These are phyloP conservation scores for Urocyon cinereoargenteus DNA, from an alignment of 2,797 vertebrate species.

Conservation along the genomic window DNA sequence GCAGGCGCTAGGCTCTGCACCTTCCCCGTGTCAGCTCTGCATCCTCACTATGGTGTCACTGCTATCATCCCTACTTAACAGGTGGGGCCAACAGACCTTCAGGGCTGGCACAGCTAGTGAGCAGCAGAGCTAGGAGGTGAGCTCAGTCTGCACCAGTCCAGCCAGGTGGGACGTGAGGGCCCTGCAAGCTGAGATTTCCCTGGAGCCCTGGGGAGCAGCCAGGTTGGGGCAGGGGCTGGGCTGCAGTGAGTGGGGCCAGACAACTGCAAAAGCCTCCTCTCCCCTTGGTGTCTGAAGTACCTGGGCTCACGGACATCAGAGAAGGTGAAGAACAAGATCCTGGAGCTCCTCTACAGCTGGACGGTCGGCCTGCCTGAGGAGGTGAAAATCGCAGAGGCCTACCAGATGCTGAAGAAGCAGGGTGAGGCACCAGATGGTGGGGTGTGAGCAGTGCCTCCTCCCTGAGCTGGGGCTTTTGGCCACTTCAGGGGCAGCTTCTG, in stretches of 20 bases:
- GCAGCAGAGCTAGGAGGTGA: neutral
- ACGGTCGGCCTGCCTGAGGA: conserved; percentile 94
- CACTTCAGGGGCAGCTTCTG: neutral
- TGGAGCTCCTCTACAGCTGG: conserved; percentile 98
- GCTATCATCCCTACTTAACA: neutral
- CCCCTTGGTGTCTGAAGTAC: conserved; percentile 89
- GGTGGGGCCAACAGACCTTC: neutral
- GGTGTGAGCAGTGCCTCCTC: neutral
- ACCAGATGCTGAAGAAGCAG: conserved; percentile 99
- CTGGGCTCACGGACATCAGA: conserved; percentile 95
- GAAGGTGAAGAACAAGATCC: conserved; percentile 95
- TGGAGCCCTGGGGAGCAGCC: neutral
- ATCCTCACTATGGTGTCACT: fast-evolving
- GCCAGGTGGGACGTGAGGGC: neutral
- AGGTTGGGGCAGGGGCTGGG: neutral
- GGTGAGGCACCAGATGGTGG: conserved; percentile 84
- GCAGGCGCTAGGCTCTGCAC: neutral
- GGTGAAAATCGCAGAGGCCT: conserved; percentile 96
- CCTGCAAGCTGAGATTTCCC: neutral
- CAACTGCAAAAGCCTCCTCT: neutral
- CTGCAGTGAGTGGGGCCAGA: neutral
- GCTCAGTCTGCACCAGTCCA: neutral
- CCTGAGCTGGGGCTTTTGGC: neutral
- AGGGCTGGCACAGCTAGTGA: neutral
- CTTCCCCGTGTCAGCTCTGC: neutral